Base-by-base conservation (phyloP, 2,888 invertebrate species). In the Arge pagana region DNA sequence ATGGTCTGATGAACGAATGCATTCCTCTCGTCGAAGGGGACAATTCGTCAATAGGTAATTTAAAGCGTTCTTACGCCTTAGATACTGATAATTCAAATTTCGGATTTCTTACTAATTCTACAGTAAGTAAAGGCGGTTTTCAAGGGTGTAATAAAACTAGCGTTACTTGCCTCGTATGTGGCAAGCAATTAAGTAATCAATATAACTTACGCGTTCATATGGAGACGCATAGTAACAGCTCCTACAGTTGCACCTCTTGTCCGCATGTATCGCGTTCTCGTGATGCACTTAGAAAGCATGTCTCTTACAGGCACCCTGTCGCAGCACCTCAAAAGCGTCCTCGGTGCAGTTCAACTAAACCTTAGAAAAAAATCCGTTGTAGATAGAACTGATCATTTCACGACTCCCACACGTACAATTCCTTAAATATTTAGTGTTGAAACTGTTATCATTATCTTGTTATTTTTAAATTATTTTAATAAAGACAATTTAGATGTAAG, bases 161-260 rank as follows among this genome's bases (percentile, higher is more conserved):
- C 65, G 84, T 88, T 4, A 86, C 88, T 11, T 93, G 93, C 76
- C 85, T 87, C 54, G 85, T 93, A 45, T 93, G 93, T 77, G 88
- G 90, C 70, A 93, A 93, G 74, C 90, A 91, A 52, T 80, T 93
- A 41, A 92, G 91, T 74, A 93, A 93, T 78, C 93, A 93, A 75
- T 93, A 93, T 80, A 93, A 93, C 75, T 78, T 93, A 64, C 83
- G 93, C 54, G 93, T 93, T 54, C 93, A 93, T 68, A 87, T 93
- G 85, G 93, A 93, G 71, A 93, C 93, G 15, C 93, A 93, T 76
- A 89, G 92, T 68, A 93, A 93, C 60, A 86, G 90, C 41, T 85
- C 91, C 23, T 92, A 93, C 76, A 91, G 92, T 24, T 93, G 93
- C 70, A 85, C 87, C 56, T 89, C 91, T 0, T 93, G 93, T 77